These are phyloP conservation scores for Hipposideros larvatus DNA, from an alignment of 2,797 vertebrate species.

Conservation along the genomic window DNA sequence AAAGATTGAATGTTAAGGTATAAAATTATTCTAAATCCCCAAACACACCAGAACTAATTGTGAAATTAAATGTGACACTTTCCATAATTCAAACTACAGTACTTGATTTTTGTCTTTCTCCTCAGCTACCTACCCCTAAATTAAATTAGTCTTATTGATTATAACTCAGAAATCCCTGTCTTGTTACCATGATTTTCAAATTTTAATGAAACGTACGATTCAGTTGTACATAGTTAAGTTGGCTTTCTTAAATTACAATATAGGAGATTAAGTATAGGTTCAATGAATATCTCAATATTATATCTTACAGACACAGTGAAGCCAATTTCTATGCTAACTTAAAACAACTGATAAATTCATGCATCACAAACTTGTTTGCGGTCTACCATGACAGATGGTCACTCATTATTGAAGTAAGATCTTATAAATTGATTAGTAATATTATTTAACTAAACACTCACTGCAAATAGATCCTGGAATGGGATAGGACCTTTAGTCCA, in stretches of 20 bases:
- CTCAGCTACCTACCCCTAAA: constrained; percentile 75
- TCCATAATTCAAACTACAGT: constrained; percentile 80
- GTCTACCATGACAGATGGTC: neutral
- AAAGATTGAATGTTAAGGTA: constrained; percentile 84
- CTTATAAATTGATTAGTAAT: constrained; percentile 22
- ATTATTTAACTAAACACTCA: neutral
- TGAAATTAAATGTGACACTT: constrained; percentile 84
- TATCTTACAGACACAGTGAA: neutral
- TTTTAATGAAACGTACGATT: constrained; percentile 72
- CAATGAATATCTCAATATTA: neutral
- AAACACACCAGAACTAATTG: constrained; percentile 84
- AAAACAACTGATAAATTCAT: constrained; percentile 29
- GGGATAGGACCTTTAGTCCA: neutral
- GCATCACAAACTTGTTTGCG: neutral
- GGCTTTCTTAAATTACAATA: constrained; percentile 58
- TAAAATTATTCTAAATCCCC: constrained; percentile 85
- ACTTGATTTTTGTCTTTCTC: constrained; percentile 78
- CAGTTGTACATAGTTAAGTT: constrained; percentile 1
- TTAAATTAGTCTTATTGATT: constrained; percentile 82
- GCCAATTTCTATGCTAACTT: neutral
- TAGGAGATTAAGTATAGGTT: neutral
- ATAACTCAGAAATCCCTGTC: constrained; percentile 76
- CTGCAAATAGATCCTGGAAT: neutral
- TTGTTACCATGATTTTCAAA: constrained; percentile 72
- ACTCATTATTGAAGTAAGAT: constrained; percentile 18